phyloP scores from a whole-genome alignment of 1,140 invertebrate genomes.

The Pectinophora gossypiella region DNA sequence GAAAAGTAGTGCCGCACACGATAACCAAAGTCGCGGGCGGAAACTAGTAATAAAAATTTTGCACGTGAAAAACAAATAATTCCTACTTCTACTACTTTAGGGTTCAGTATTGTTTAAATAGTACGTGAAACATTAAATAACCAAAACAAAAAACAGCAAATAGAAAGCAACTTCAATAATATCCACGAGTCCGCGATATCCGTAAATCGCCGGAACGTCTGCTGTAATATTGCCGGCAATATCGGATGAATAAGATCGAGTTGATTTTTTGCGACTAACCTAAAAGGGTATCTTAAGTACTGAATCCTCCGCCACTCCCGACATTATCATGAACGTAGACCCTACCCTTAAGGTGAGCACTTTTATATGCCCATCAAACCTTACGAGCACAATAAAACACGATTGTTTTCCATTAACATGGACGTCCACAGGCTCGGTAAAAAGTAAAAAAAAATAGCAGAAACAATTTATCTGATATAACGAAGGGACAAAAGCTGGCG shows the following conservation, averaged over 20 bases:
- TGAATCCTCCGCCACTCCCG: slow-evolving; percentile 40
- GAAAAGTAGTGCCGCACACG: no score
- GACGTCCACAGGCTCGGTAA: slow-evolving; percentile 17
- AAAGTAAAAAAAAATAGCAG: neutral
- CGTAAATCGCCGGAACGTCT: slow-evolving; percentile 19
- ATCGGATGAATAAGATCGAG: slow-evolving; percentile 37
- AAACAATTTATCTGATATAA: no score
- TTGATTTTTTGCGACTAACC: slow-evolving; percentile 50
- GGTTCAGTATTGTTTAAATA: no score
- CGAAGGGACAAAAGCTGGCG: no score
- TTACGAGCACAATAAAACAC: slow-evolving; percentile 69
- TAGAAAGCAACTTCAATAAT: neutral
- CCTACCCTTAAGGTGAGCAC: slow-evolving; percentile 59
- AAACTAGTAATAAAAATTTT: no score
- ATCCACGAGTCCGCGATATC: neutral
- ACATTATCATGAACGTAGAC: slow-evolving; percentile 52
- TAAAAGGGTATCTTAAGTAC: slow-evolving; percentile 56
- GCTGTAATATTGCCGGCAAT: slow-evolving; percentile 22
- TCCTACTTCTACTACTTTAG: no score
- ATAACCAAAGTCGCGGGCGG: no score
- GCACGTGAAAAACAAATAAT: no score
- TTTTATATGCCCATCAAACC: slow-evolving; percentile 64
- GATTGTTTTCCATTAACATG: slow-evolving; percentile 69
- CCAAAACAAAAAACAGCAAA: no score
- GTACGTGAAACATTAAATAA: no score